These are phyloP conservation scores for Panulirus ornatus DNA, from an alignment of 1,140 invertebrate genomes.

Conservation along the genomic window DNA sequence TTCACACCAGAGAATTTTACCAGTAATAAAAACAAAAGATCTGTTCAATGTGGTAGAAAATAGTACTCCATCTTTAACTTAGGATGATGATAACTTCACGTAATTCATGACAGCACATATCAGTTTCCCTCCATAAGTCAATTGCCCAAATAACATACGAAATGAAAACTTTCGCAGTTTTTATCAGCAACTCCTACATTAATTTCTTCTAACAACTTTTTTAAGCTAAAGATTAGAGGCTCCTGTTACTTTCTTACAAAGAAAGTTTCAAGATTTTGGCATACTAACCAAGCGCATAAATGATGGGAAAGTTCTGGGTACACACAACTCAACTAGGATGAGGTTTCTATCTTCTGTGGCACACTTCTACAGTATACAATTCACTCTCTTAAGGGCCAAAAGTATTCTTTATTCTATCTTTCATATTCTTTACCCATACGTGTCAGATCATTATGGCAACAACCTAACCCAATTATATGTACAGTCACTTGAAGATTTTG, in stretches of 20 bases:
- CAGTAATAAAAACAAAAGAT: neutral
- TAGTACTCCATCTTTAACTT: neutral
- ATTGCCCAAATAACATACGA: conserved; percentile 1
- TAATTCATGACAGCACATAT: neutral
- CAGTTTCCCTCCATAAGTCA: neutral
- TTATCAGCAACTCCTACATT: neutral
- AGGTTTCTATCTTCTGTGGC: neutral
- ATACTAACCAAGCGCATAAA: conserved; percentile 13
- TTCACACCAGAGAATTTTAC: neutral
- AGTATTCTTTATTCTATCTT: neutral
- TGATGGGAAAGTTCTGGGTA: conserved; percentile 15
- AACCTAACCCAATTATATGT: neutral
- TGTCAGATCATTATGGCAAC: neutral
- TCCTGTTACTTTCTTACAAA: conserved; percentile 2
- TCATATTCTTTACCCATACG: neutral
- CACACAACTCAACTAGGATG: neutral
- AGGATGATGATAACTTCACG: neutral
- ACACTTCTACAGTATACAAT: conserved; percentile 8
- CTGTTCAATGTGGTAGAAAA: neutral
- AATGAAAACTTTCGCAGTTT: neutral
- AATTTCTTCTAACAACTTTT: neutral
- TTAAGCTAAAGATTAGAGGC: neutral
- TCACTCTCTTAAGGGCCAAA: neutral
- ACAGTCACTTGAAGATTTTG: neutral
- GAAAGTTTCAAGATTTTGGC: conserved; percentile 1